Conservation (phyloP, 2,888 invertebrate species). For the Coleophora deauratella region DNA sequence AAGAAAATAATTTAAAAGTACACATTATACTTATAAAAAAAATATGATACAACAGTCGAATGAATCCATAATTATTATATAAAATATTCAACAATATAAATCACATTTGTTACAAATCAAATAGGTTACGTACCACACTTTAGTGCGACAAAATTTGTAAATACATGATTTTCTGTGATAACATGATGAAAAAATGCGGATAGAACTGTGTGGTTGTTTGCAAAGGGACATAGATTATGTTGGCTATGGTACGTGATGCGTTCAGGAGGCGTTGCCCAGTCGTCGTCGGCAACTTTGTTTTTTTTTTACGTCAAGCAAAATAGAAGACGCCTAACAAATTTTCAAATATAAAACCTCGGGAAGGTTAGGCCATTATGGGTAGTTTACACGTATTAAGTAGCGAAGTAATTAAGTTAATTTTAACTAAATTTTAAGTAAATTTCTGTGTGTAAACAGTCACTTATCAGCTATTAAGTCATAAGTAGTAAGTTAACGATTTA, state of each 20-base stretch:
- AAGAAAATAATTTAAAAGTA: background rate
- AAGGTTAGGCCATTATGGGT: too few species aligned
- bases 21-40: background rate
- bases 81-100: constrained; percentile 46
- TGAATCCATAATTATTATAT: constrained; percentile 26
- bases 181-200: constrained; percentile 63
- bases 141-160: constrained; percentile 72
- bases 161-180: constrained; percentile 76
- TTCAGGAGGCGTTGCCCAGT: constrained; percentile 26
- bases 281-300: background rate
- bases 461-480: too few species aligned
- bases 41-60: constrained; percentile 31
- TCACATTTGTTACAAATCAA: constrained; percentile 52
- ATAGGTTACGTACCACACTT: constrained; percentile 61
- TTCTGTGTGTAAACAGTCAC: too few species aligned
- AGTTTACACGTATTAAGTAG: too few species aligned
- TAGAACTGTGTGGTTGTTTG: constrained; percentile 73
- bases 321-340: too few species aligned
- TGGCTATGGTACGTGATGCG: constrained; percentile 27
- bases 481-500: too few species aligned
- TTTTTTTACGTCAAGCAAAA: background rate
- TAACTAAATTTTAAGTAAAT: too few species aligned
- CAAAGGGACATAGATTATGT: constrained; percentile 63
- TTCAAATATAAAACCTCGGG: too few species aligned
- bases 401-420: too few species aligned